These are phyloP conservation scores for Hydractinia echinata DNA, from an alignment of 30 jellyfish, hydroid and myxozoan species.

Conservation along the genomic window DNA sequence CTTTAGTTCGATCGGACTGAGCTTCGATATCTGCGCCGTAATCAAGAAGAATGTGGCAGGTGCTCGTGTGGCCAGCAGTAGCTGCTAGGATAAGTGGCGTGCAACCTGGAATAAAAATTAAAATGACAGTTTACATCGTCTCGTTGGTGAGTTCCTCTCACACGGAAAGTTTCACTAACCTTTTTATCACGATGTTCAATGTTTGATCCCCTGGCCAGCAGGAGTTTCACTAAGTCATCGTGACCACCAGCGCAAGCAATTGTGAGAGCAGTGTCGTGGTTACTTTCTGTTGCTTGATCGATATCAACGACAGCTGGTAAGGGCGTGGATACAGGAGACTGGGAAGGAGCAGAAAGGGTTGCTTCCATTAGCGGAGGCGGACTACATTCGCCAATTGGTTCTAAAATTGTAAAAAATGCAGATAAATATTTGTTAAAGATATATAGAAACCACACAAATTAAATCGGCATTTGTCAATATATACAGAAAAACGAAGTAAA, in stretches of 20 bases:
- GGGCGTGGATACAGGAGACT: constrained; percentile 87
- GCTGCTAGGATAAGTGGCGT: constrained; percentile 97
- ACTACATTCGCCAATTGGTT: constrained; percentile 98
- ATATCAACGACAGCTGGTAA: constrained; percentile 75
- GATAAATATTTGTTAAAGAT: neutral
- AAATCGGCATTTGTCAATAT: too few species aligned
- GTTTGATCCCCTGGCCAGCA: constrained; percentile 87
- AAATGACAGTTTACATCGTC: neutral
- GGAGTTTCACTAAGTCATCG: constrained; percentile 88
- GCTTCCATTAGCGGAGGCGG: constrained; percentile 53
- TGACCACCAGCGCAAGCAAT: constrained; percentile 99
- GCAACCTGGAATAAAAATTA: constrained; percentile 55
- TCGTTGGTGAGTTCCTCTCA: neutral
- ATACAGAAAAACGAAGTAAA: too few species aligned
- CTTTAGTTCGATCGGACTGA: constrained; percentile 97
- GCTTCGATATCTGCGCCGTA: constrained; percentile 93
- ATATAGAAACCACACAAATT: too few species aligned
- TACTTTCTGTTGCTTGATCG: constrained; percentile 93
- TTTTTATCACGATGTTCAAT: constrained; percentile 94
- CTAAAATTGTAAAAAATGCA: constrained; percentile 25
- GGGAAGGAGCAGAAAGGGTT: constrained; percentile 41
- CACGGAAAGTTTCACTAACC: constrained; percentile 29
- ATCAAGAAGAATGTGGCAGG: constrained; percentile 87
- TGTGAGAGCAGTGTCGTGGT: constrained; percentile 95
- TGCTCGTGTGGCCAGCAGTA: constrained; percentile 97